A percentile compares a stretch with the other conserved stretches of the same genome.
These are phyloP conservation scores for Excalfactoria chinensis DNA, from an alignment of 2,113 vertebrate species.

Conservation along the genomic window DNA sequence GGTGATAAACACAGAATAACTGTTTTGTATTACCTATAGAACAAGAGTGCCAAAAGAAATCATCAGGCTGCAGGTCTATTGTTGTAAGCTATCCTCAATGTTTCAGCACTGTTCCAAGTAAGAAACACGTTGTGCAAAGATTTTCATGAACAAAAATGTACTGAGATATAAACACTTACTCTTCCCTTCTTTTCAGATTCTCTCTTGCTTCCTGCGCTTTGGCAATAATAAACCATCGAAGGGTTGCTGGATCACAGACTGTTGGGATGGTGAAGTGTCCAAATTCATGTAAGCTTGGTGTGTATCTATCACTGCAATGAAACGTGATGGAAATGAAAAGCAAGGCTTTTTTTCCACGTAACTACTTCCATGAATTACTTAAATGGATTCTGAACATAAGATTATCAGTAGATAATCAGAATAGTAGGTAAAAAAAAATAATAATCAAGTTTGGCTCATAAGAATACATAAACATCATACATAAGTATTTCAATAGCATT, in stretches of 20 bases:
- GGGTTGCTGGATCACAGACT: constrained; percentile 80
- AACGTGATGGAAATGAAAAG: not conserved
- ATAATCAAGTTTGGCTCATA: not conserved
- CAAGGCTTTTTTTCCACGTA: not conserved
- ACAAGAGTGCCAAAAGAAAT: not conserved
- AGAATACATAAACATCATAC: not conserved
- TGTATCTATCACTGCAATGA: constrained; percentile 83
- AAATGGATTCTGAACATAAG: not conserved
- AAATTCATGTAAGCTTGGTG: constrained; percentile 86
- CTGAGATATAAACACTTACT: constrained; percentile 78
- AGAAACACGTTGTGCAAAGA: not conserved
- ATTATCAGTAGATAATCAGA: not conserved
- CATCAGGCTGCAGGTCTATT: not conserved
- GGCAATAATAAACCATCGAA: constrained; percentile 89
- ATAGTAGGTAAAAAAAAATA: not conserved
- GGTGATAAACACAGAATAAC: not conserved
- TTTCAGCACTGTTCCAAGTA: not conserved
- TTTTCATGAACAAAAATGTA: not conserved
- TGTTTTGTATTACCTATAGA: not conserved
- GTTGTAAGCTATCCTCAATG: not conserved
- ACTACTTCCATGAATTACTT: not conserved
- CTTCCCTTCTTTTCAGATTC: constrained; percentile 79
- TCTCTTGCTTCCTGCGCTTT: constrained; percentile 87
- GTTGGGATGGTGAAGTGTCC: constrained; percentile 91
- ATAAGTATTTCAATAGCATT: not conserved